phyloP scores from a whole-genome alignment of 2,797 vertebrate genomes.

The Brachymystax lenok region DNA sequence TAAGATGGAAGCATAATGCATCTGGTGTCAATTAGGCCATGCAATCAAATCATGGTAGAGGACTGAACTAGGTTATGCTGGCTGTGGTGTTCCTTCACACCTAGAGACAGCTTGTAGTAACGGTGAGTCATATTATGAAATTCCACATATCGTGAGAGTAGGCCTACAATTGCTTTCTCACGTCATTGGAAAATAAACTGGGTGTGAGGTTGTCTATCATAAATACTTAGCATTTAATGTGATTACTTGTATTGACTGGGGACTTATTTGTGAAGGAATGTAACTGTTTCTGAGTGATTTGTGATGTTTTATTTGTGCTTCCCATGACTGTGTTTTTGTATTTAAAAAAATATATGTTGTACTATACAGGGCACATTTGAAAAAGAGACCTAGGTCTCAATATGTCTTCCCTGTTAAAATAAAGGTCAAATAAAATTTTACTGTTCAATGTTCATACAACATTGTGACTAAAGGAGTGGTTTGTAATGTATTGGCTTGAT shows the following conservation, averaged over 20 bases:
- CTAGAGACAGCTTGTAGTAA: neutral
- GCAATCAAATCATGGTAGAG: neutral
- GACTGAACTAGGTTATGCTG: neutral
- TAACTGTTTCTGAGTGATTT: no score
- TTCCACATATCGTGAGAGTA: neutral
- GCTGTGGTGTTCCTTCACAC: slow-evolving; percentile 1
- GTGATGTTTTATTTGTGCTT: no score
- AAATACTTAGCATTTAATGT: neutral
- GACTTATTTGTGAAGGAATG: no score
- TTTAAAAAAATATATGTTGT: no score
- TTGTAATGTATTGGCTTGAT: slow-evolving; percentile 8
- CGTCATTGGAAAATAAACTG: neutral
- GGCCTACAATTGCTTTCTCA: neutral
- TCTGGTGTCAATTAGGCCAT: neutral
- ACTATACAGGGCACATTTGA: no score
- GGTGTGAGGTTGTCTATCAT: neutral
- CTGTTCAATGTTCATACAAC: no score
- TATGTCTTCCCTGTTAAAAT: no score
- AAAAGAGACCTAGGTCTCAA: no score
- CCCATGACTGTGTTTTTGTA: no score
- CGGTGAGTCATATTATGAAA: neutral
- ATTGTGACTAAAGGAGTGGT: neutral
- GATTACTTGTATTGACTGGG: neutral
- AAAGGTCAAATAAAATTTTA: no score
- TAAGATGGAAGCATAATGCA: slow-evolving; percentile 6